Base-by-base conservation (phyloP, 2,797 vertebrate species). In the Mastacembelus armatus region DNA sequence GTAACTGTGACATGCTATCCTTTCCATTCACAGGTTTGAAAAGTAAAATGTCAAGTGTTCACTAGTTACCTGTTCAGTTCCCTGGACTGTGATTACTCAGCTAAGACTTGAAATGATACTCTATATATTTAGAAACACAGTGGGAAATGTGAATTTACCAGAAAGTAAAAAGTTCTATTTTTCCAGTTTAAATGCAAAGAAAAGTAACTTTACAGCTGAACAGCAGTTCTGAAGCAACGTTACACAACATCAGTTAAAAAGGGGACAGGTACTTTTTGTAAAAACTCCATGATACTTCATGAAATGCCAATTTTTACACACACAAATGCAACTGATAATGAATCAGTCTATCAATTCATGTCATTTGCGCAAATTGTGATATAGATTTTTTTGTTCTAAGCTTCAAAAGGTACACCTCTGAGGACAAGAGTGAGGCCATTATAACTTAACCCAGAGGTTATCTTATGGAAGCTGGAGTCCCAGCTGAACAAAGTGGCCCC, bases 11-110 rank as follows among this genome's bases (percentile, higher is more conserved):
- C 70, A 67, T 2, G 27, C 42, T 50, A 48, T 84, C 56, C 36
- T 76, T 69, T 83, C 58, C 71, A 78, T 76, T 83, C 79, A 84
- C 65, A 87, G 75, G 79, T 80, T 78, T 75, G 58, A 71, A 77
- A 88, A 83, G 74, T 60, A 85, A 89, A 92, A 91, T 90, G 86
- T 83, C 88, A 92, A 80, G 74, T 72, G 66, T 73, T 63, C 4
- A 1, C 44, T 38, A 36, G 69, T 68, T 82, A 80, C 57, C 45
- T 21, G 15, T 47, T 66, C 26, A 21, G 61, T 44, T 74, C 66
- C 45, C 22, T 16, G 18, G 43, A 32, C 58, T 74, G 40, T 52
- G 52, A 55, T 82, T 60, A 59, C 44, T 50, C 22, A 55, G 43
- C 57, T 32, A 11, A 42, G 36, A 45, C 59, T 60, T 64, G 7